Percentiles rank a stretch among this genome's conserved stretches.
Evolutionary conservation across 2,888 invertebrate species (phyloP).

Genomic region (Drosophila ezoana): DNA sequence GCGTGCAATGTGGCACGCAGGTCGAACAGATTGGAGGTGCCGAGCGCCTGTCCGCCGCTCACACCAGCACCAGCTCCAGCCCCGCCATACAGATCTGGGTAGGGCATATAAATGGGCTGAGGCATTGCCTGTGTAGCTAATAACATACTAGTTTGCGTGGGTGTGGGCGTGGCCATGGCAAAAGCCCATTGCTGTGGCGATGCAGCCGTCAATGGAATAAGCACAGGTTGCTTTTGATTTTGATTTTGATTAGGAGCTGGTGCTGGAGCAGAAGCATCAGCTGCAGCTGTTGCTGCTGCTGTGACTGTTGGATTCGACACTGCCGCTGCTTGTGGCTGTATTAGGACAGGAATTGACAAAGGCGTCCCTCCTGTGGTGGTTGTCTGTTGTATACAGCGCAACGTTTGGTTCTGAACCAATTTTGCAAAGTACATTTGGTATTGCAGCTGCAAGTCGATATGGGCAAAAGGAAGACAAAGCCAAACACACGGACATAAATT

Average conservation of each 20-base stretch:
- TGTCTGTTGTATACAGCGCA: slow-evolving; percentile 79
- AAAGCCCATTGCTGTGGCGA: slow-evolving; percentile 70
- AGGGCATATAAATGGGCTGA: slow-evolving; percentile 56
- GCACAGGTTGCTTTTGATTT: slow-evolving; percentile 25
- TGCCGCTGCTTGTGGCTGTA: slow-evolving; percentile 44
- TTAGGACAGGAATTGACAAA: slow-evolving; percentile 40
- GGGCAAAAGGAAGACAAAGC: neutral
- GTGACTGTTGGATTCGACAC: slow-evolving; percentile 13
- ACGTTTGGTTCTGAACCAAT: slow-evolving; percentile 82
- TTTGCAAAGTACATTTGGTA: slow-evolving; percentile 85
- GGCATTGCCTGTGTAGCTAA: slow-evolving; percentile 64
- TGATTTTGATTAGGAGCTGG: slow-evolving; percentile 18
- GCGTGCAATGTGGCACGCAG: slow-evolving; percentile 74
- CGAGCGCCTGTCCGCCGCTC: slow-evolving; percentile 32
- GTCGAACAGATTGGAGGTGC: slow-evolving; percentile 71
- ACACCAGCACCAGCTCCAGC: neutral
- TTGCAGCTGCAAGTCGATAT: slow-evolving; percentile 74
- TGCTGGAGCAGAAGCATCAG: slow-evolving; percentile 19
- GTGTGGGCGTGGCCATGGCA: slow-evolving; percentile 71
- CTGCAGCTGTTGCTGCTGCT: slow-evolving; percentile 16
- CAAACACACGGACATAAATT: slow-evolving; percentile 19
- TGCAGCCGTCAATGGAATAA: slow-evolving; percentile 21
- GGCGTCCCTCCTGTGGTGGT: slow-evolving; percentile 34
- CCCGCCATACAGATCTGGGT: slow-evolving; percentile 56
- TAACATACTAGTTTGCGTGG: slow-evolving; percentile 68